These are phyloP conservation scores for Alces alces DNA, from an alignment of 2,113 vertebrate genomes.

Conservation along the genomic window DNA sequence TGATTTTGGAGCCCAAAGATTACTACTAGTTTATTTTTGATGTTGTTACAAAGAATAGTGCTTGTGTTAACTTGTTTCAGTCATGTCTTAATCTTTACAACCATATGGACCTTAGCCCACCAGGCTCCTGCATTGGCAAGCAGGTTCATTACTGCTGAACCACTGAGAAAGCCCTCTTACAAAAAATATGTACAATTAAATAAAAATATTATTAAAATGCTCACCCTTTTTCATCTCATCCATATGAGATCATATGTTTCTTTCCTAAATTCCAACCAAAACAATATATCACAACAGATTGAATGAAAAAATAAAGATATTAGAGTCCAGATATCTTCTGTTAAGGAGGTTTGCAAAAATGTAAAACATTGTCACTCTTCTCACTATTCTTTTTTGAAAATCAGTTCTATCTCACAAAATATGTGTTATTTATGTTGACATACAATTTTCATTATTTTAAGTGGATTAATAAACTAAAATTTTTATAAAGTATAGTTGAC, in stretches of 20 bases:
- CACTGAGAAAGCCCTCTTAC: not conserved
- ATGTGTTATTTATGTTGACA: not conserved
- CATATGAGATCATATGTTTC: not conserved
- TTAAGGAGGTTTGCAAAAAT: not conserved
- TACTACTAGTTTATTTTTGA: not conserved
- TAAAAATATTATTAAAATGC: not conserved
- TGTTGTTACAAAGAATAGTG: not conserved
- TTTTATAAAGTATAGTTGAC: not conserved
- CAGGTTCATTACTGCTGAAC: not conserved
- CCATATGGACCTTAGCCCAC: not conserved
- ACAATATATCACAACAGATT: not conserved
- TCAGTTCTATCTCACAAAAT: not conserved
- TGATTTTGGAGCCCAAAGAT: not conserved
- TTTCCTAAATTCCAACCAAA: not conserved
- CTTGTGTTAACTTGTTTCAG: not conserved
- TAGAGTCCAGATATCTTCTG: not conserved
- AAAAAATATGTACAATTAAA: not conserved
- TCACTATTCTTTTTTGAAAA: not conserved
- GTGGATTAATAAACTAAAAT: not conserved
- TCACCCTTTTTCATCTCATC: not conserved
- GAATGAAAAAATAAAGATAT: not conserved
- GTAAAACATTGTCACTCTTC: not conserved
- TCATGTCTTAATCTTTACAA: not conserved
- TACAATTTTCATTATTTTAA: not conserved
- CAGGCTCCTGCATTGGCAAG: not conserved